Evolutionary conservation across 2,797 vertebrate genomes (phyloP).

Genomic region (Nyctalus aviator): DNA sequence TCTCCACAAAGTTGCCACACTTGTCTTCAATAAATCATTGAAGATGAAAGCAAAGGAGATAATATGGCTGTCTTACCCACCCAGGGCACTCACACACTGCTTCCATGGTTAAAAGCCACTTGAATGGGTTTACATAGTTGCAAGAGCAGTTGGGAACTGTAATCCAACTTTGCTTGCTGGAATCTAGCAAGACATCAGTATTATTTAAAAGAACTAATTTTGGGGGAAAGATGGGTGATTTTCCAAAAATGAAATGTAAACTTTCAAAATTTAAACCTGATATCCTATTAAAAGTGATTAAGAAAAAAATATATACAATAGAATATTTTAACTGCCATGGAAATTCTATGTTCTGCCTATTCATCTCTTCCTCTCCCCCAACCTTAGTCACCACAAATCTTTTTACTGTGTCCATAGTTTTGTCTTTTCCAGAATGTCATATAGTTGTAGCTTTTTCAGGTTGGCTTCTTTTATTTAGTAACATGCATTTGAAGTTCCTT

Average conservation of each 20-base stretch:
- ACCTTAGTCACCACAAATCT: accelerated
- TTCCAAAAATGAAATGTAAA: background rate
- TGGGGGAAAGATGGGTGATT: background rate
- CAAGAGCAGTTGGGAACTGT: background rate
- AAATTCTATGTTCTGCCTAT: background rate
- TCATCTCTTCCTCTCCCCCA: background rate
- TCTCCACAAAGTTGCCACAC: background rate
- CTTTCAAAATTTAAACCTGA: background rate
- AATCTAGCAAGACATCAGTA: background rate
- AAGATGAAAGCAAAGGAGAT: background rate
- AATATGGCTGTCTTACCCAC: accelerated
- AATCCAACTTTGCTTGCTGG: background rate
- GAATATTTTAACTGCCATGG: background rate
- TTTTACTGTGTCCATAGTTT: background rate
- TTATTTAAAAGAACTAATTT: background rate
- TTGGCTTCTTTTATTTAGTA: background rate
- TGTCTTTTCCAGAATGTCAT: background rate
- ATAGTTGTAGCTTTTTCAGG: background rate
- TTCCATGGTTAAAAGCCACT: background rate
- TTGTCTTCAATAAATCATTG: background rate
- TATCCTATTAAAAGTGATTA: background rate
- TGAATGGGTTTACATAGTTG: accelerated
- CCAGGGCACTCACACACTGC: accelerated
- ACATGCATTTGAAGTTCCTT: background rate
- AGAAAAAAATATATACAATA: background rate